phyloP scores from a whole-genome alignment of 2,113 vertebrate genomes.

The Labrus mixtus region DNA sequence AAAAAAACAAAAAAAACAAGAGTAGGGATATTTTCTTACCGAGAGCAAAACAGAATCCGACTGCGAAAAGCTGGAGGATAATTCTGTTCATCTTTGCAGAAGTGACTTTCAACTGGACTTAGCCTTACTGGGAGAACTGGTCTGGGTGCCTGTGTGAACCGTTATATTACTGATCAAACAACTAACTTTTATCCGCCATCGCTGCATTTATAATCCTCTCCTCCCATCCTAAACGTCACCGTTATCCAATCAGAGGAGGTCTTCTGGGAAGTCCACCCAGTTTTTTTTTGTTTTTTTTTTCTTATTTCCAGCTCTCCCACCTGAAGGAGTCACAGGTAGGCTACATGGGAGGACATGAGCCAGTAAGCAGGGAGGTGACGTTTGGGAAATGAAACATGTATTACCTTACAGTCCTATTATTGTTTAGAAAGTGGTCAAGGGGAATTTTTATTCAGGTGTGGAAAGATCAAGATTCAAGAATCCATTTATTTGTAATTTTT shows the following conservation, averaged over 20 bases:
- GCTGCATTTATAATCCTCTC: slow-evolving; percentile 62
- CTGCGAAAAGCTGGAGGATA: slow-evolving; percentile 60
- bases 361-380: neutral
- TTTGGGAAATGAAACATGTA: neutral
- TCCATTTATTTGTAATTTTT: too few species aligned
- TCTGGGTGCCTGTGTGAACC: slow-evolving; percentile 5
- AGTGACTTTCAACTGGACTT: too few species aligned
- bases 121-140: neutral
- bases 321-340: slow-evolving; percentile 3
- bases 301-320: neutral
- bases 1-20: too few species aligned
- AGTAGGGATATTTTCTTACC: slow-evolving; percentile 55
- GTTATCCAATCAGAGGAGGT: slow-evolving; percentile 50
- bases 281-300: neutral
- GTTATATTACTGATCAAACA: slow-evolving; percentile 43
- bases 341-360: too few species aligned
- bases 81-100: slow-evolving; percentile 73
- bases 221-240: slow-evolving; percentile 42
- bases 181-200: neutral
- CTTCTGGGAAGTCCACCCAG: neutral
- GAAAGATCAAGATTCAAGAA: too few species aligned
- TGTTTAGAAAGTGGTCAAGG: too few species aligned
- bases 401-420: too few species aligned
- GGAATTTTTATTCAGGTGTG: too few species aligned
- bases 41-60: slow-evolving; percentile 66